Base-by-base conservation (phyloP, 2,797 vertebrate genomes). In the Neosilurus hyrtlii region DNA sequence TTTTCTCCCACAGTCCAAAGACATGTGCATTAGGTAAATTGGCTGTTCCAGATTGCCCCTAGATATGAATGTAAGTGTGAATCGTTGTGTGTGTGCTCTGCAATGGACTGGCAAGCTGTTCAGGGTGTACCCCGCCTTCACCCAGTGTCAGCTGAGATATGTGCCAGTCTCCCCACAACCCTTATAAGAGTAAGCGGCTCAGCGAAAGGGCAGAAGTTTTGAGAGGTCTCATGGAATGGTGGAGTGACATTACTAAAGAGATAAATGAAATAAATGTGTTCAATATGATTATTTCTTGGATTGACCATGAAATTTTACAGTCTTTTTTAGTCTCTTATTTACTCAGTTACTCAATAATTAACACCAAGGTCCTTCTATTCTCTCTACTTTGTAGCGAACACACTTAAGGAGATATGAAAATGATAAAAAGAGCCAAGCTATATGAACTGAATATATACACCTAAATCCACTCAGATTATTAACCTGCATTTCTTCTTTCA, bases 261-360 rank as follows among this genome's bases (percentile, higher is more conserved):
- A 43, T n/a, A 84, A 78, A 81, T 10, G 22, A 52, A 79, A n/a
- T 10, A 86, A 62, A 57, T 56, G 6, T 63, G 56, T 62, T 85
- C 54, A 68, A 8, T 67, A n/a, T 56, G 26, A 22, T 43, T 37
- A 67, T 77, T 74, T 20, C 18, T 77, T 63, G 16, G 49, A 43
- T 82, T 86, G 76, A 82, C 85, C 83, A 78, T 85, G 71, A 65
- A 80, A 65, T 51, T 67, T 11, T 72, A 61, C 30, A 1, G 9
- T 74, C n/a, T 81, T 57, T 73, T 30, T 72, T 30, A 30, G 52
- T 67, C 70, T 73, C 43, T 62, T 65, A 56, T 61, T 62, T 20
- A 84, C 63, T 72, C 83, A 75, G 87, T 84, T 82, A 86, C 77
- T 87, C 81, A 86, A 87, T 88, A 87, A 88, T 88, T 87, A 88